These are phyloP conservation scores for Psettodes erumei DNA, from an alignment of 2,113 vertebrate genomes.

Conservation along the genomic window DNA sequence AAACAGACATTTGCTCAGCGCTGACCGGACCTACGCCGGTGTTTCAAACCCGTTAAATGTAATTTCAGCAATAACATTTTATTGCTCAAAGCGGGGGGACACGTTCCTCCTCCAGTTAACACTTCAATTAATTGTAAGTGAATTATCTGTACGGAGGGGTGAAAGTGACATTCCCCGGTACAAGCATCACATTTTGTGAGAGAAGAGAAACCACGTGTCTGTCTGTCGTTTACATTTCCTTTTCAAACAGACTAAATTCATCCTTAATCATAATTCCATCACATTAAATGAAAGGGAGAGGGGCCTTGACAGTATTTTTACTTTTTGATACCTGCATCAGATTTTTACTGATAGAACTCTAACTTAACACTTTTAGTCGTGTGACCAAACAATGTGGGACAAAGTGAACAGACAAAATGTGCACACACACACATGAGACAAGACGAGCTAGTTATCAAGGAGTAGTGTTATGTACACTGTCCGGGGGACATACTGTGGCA, in stretches of 20 bases:
- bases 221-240: conserved; percentile 8
- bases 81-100: conserved; percentile 33
- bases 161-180: conserved; percentile 1
- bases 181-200: conserved; percentile 19
- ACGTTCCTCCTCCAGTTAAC: conserved; percentile 48
- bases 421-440: neutral
- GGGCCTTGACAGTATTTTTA: neutral
- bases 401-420: neutral
- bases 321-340: no score
- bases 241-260: neutral
- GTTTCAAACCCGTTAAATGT: conserved; percentile 43
- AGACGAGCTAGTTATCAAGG: neutral
- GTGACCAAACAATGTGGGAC: neutral
- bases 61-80: conserved; percentile 40
- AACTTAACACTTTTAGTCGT: neutral
- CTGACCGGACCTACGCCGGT: conserved; percentile 27
- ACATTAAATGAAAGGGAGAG: neutral
- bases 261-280: neutral
- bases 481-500: neutral
- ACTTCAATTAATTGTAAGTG: conserved; percentile 48
- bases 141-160: conserved; percentile 43
- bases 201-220: neutral
- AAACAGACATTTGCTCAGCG: conserved; percentile 1
- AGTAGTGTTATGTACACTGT: neutral
- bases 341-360: neutral